Percentiles rank a stretch among this genome's conserved stretches.
These are phyloP conservation scores for Melinaea menophilus DNA, from an alignment of 2,888 invertebrate genomes.

Conservation along the genomic window DNA sequence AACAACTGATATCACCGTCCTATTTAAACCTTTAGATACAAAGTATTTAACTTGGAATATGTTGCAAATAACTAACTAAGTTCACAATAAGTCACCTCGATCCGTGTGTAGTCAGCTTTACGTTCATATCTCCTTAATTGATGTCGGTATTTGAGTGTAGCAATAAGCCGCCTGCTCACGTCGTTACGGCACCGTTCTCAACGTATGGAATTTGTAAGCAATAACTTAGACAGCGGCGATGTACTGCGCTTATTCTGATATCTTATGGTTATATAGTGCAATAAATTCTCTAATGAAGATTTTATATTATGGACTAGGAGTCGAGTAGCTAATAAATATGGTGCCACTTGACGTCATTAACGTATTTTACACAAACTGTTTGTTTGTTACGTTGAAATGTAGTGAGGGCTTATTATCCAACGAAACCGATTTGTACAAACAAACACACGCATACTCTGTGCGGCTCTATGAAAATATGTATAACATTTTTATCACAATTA, in stretches of 20 bases:
- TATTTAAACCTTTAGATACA: too few relatives aligned
- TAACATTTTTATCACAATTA: too few relatives aligned
- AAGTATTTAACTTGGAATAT: too few relatives aligned
- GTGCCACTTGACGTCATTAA: too few relatives aligned
- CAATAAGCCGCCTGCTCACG: constrained; percentile 59
- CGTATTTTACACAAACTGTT: too few relatives aligned
- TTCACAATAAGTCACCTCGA: not conserved
- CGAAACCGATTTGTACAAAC: too few relatives aligned
- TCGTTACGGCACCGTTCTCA: constrained; percentile 59
- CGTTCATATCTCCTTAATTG: constrained; percentile 65
- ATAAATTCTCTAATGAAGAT: constrained; percentile 27
- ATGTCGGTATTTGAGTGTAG: constrained; percentile 69
- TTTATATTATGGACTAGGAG: constrained; percentile 15
- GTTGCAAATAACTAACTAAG: not conserved
- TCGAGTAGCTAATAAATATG: not conserved
- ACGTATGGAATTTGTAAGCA: constrained; percentile 71
- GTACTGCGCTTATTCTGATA: constrained; percentile 51
- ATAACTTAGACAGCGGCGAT: constrained; percentile 59
- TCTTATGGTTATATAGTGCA: constrained; percentile 45
- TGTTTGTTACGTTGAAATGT: too few relatives aligned
- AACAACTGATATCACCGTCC: too few relatives aligned
- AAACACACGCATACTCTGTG: too few relatives aligned
- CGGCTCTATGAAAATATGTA: too few relatives aligned
- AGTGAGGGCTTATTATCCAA: too few relatives aligned
- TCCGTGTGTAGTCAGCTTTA: constrained; percentile 26